These are phyloP conservation scores for Protodeltote pygarga DNA, from an alignment of 2,888 invertebrate species.

Conservation along the genomic window DNA sequence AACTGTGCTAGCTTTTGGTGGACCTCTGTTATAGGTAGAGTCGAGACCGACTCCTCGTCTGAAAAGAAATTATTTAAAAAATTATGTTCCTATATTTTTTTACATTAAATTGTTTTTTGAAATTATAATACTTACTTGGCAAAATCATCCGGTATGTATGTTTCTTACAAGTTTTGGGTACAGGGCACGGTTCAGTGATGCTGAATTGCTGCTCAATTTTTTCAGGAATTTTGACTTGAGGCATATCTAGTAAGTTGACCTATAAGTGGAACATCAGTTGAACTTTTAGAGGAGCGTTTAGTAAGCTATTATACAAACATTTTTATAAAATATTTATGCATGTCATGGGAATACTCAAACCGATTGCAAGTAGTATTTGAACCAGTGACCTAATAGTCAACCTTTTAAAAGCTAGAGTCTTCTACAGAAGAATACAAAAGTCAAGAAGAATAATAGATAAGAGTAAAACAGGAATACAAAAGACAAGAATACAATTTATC, in stretches of 20 bases:
- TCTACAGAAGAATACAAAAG: no score
- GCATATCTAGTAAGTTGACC: conserved; percentile 65
- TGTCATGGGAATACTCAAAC: no score
- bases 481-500: no score
- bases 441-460: no score
- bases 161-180: conserved; percentile 71
- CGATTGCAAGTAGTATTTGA: no score
- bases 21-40: conserved; percentile 66
- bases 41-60: conserved; percentile 64
- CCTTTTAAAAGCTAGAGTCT: no score
- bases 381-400: no score
- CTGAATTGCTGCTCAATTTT: conserved; percentile 46
- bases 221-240: conserved; percentile 55
- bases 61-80: conserved; percentile 8
- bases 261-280: conserved; percentile 44
- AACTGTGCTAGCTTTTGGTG: conserved; percentile 66
- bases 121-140: conserved; percentile 63
- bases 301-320: no score
- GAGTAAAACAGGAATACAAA: no score
- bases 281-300: no score
- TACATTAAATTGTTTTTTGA: background rate
- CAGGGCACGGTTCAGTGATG: conserved; percentile 52
- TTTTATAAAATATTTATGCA: no score
- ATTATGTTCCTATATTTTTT: no score
- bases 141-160: conserved; percentile 74